These are phyloP conservation scores for Monoplex corrugatus DNA, from an alignment of 2,888 invertebrate species.

Conservation along the genomic window DNA sequence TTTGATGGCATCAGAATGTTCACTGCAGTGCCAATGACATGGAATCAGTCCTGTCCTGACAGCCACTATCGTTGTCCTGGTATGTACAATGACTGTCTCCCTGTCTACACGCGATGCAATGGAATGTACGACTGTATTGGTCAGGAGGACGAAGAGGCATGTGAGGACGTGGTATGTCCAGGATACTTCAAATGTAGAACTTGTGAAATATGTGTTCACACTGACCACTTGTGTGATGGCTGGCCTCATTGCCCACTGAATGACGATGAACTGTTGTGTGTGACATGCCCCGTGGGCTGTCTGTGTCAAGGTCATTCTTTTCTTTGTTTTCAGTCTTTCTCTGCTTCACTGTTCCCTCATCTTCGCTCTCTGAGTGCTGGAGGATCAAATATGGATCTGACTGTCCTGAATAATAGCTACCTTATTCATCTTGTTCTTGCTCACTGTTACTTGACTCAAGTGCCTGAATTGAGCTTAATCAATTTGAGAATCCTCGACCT, in stretches of 20 bases:
- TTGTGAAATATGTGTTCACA: slow-evolving; percentile 44
- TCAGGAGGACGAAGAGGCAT: slow-evolving; percentile 48
- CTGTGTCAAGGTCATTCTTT: slow-evolving; percentile 44
- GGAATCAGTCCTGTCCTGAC: slow-evolving; percentile 34
- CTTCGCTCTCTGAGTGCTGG: slow-evolving; percentile 35
- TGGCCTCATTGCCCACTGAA: slow-evolving; percentile 50
- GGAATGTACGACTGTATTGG: slow-evolving; percentile 49
- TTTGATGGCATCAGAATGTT: slow-evolving; percentile 51
- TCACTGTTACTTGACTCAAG: slow-evolving; percentile 26
- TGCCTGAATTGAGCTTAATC: not conserved
- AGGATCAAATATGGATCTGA: slow-evolving; percentile 25
- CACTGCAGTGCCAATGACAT: not conserved
- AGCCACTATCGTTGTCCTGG: slow-evolving; percentile 50
- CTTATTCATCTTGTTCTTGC: slow-evolving; percentile 19
- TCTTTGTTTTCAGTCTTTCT: slow-evolving; percentile 32
- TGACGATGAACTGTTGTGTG: slow-evolving; percentile 51
- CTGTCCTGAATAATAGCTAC: not conserved
- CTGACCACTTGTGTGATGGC: slow-evolving; percentile 52
- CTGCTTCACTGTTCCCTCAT: not conserved
- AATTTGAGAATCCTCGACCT: slow-evolving; percentile 46
- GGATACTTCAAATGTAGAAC: slow-evolving; percentile 48
- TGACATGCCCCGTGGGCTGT: slow-evolving; percentile 46
- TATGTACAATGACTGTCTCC: slow-evolving; percentile 49
- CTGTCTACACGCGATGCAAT: slow-evolving; percentile 55
- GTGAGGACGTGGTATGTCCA: slow-evolving; percentile 43